A percentile compares a stretch with the other conserved stretches of the same genome.
Evolutionary conservation across 35 echinoderm and acorn worm genomes (phyloP).

Genomic region (Holothuria glaberrima): DNA sequence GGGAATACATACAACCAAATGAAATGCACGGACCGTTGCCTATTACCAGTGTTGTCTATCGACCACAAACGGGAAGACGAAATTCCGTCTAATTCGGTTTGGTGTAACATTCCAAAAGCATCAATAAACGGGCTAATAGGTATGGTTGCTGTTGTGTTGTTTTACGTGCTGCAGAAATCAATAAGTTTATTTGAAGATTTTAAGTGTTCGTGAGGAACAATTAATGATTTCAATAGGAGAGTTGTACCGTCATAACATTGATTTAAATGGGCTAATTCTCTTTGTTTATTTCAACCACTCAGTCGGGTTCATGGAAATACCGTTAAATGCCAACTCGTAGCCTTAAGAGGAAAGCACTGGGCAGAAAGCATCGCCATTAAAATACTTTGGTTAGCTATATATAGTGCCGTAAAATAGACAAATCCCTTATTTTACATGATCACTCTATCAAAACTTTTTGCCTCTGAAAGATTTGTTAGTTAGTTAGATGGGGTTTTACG

Average conservation of each 20-base stretch:
- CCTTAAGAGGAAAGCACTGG: too few species aligned
- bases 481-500: too few species aligned
- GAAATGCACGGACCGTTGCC: neutral
- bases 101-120: neutral
- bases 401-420: too few species aligned
- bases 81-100: neutral
- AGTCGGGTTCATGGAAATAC: neutral
- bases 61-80: neutral
- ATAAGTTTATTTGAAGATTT: slow-evolving; percentile 24
- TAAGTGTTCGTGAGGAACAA: slow-evolving; percentile 41
- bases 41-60: neutral
- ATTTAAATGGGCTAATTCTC: slow-evolving; percentile 23
- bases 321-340: neutral
- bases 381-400: too few species aligned
- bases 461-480: too few species aligned
- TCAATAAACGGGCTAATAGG: slow-evolving; percentile 6
- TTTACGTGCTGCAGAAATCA: neutral
- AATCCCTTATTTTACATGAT: too few species aligned
- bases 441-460: too few species aligned
- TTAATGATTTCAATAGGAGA: slow-evolving; percentile 29
- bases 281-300: neutral
- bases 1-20: too few species aligned
- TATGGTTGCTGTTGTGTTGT: too few species aligned
- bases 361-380: too few species aligned
- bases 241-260: slow-evolving; percentile 10